A percentile compares a stretch with the other conserved stretches of the same genome.
Conservation (phyloP, 2,888 invertebrate genomes). For the Anodontia alba region DNA sequence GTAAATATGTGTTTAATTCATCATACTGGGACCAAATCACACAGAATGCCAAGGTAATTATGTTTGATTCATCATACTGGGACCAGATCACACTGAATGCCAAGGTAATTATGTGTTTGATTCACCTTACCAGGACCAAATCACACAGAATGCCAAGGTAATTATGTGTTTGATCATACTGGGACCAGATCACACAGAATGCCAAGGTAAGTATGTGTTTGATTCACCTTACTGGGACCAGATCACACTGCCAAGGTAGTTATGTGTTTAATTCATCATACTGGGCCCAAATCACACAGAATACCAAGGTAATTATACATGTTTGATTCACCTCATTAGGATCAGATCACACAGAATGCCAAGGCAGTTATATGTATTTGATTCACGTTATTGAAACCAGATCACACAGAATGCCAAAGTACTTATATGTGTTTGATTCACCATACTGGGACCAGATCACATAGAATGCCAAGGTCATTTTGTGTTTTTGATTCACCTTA, state of each 20-base stretch:
- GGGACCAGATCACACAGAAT: slow-evolving; percentile 82
- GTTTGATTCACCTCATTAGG: slow-evolving; percentile 81
- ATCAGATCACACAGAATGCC: too few species aligned
- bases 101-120: slow-evolving; percentile 83
- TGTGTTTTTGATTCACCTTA: too few species aligned
- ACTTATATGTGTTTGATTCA: slow-evolving; percentile 79
- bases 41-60: slow-evolving; percentile 83
- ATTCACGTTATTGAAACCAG: too few species aligned
- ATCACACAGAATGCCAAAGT: too few species aligned
- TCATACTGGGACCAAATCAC: slow-evolving; percentile 83
- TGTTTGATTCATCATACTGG: too few species aligned
- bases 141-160: too few species aligned
- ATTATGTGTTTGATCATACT: slow-evolving; percentile 68
- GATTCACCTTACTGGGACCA: too few species aligned
- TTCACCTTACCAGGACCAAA: slow-evolving; percentile 15
- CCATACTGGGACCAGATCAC: slow-evolving; percentile 83
- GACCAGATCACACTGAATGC: slow-evolving; percentile 82
- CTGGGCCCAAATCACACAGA: too few species aligned
- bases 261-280: too few species aligned
- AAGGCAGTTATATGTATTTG: too few species aligned
- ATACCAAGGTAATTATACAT: slow-evolving; percentile 80
- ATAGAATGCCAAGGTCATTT: slow-evolving; percentile 83
- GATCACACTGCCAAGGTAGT: slow-evolving; percentile 83
- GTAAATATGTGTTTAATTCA: slow-evolving; percentile 56
- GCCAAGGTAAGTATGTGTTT: too few species aligned